Conservation (phyloP, 2,113 vertebrate species). For the Bujurquina vittata region DNA sequence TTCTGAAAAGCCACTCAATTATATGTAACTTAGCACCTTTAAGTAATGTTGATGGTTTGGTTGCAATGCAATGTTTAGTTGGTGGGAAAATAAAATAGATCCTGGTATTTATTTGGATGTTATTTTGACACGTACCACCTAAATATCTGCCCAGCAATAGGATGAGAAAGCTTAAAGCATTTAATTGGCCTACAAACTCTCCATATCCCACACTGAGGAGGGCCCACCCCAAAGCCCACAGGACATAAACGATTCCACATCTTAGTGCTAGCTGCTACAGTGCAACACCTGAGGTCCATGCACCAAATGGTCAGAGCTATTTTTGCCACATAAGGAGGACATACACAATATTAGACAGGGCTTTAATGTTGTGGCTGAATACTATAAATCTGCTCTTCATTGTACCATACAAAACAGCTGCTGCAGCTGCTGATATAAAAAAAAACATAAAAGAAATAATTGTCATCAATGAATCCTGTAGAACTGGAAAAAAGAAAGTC, state of each 20-base stretch:
- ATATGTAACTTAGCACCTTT: background rate
- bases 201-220: too few species aligned
- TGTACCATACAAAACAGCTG: background rate
- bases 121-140: background rate
- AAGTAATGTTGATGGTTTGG: background rate
- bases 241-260: background rate
- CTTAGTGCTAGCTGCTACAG: background rate
- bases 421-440: background rate
- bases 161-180: too few species aligned
- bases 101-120: background rate
- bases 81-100: background rate
- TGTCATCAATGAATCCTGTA: rapidly evolving
- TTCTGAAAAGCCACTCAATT: background rate
- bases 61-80: background rate
- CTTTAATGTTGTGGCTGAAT: background rate
- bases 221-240: background rate
- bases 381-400: background rate
- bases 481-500: background rate
- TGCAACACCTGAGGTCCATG: background rate
- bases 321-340: background rate
- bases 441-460: background rate
- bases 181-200: too few species aligned
- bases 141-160: too few species aligned
- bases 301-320: background rate
- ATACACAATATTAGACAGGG: background rate